Evolutionary conservation across 1,140 invertebrate species (phyloP).

Genomic region (Drosophila lini): DNA sequence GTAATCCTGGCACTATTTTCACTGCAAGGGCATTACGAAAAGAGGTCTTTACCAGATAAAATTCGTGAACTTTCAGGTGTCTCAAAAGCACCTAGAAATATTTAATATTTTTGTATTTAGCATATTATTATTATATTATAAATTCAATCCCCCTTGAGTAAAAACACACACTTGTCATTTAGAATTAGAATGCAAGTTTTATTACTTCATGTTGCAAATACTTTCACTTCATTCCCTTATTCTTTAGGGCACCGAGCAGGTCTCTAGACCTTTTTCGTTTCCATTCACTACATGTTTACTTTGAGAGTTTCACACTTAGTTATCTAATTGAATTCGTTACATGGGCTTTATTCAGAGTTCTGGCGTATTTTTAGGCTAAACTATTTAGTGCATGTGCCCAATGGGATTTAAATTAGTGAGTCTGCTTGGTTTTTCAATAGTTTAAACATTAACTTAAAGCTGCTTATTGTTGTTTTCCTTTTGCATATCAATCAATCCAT

Average conservation of each 20-base stretch:
- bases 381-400: conserved; percentile 76
- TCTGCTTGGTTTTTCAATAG: conserved; percentile 23
- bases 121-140: not conserved
- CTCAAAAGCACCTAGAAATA: not conserved
- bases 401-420: conserved; percentile 67
- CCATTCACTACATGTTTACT: conserved; percentile 19
- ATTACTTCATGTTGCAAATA: conserved; percentile 49
- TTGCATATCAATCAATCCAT: conserved; percentile 42
- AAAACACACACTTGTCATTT: conserved; percentile 1
- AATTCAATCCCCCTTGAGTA: not conserved
- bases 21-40: conserved; percentile 15
- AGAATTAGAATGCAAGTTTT: conserved; percentile 58
- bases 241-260: conserved; percentile 14
- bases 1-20: conserved; percentile 1
- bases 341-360: conserved; percentile 27
- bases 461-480: conserved; percentile 51
- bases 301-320: conserved; percentile 48
- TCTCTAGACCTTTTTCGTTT: not conserved
- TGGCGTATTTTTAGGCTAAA: conserved; percentile 63
- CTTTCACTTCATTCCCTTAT: conserved; percentile 44
- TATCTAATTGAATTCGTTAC: conserved; percentile 45
- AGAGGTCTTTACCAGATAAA: not conserved
- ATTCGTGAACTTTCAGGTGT: not conserved
- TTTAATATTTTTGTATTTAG: not conserved
- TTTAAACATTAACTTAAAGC: conserved; percentile 78